Base-by-base conservation (phyloP, 1,140 invertebrate genomes). In the Polypedilum pembai region DNA sequence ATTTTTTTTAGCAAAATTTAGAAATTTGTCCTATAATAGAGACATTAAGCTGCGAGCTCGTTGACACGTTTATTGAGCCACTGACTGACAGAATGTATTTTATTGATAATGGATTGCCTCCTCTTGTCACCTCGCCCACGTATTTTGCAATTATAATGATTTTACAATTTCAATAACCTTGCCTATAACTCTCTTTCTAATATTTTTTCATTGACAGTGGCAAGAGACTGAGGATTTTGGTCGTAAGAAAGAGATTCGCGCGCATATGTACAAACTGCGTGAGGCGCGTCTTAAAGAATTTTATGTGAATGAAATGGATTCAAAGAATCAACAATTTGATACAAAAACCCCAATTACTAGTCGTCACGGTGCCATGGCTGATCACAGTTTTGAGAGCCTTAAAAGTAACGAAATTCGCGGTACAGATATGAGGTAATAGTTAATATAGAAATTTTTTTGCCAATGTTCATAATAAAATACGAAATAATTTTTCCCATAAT, bases 171-270 rank as follows among this genome's bases (percentile, higher is more conserved):
- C 5, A 69, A 18, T 7, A 69, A 69, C 20, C 8, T 69, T 69
- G 20, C 4, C 17, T 18, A 18, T 21, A 69, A 66, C 63, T 69
- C 0, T 18, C 17, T 7, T 69, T 69, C n/a, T 66, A 17, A 8
- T 18, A 17, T 17, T 24, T 41, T 76, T 79, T 75, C 63, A 66
- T 76, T 84, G 83, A 74, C 85, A 94, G 92, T 93, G 93, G 90
- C 90, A 91, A 82, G 88, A 91, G 79, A 91, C 92, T 15, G 90
- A 94, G 78, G 92, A 94, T 82, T 93, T 92, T 82, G 89, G 90
- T 40, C 87, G 88, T 73, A 91, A 93, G 80, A 92, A 92, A 80
- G 91, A 93, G 81, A 95, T 95, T 78, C 86, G 93, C 66, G 86
- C 90, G 18, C 88, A 93, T 80, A 91, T 93, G 87, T 93, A 91